Conservation (phyloP, 2,113 vertebrate genomes). For the Xenus cinereus region DNA sequence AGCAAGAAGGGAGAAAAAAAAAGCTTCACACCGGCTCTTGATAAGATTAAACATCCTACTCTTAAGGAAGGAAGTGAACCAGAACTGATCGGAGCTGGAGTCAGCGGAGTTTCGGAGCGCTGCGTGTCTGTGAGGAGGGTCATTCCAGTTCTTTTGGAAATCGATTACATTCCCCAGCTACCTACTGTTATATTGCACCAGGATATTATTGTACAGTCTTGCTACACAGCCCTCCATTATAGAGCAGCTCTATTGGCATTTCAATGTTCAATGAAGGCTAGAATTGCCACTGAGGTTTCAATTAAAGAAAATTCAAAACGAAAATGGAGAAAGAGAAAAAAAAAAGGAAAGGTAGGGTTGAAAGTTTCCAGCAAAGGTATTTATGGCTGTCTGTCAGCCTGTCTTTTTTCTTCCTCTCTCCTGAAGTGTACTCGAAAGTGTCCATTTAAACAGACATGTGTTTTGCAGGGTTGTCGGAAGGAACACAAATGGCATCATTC, state of each 20-base stretch:
- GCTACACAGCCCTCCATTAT: slow-evolving; percentile 48
- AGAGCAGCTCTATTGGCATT: slow-evolving; percentile 49
- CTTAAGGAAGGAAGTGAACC: slow-evolving; percentile 52
- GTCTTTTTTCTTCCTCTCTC: background rate
- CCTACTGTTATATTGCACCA: slow-evolving; percentile 59
- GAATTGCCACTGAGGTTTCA: slow-evolving; percentile 55
- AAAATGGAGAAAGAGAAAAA: background rate
- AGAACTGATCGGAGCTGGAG: slow-evolving; percentile 29
- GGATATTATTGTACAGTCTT: slow-evolving; percentile 55
- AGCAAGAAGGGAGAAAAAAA: background rate
- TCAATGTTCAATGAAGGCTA: slow-evolving; percentile 49
- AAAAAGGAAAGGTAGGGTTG: background rate
- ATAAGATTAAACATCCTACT: slow-evolving; percentile 42
- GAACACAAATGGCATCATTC: background rate
- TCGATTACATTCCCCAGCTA: slow-evolving; percentile 62
- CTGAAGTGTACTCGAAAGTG: background rate
- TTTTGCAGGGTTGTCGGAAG: background rate
- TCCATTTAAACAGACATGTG: background rate
- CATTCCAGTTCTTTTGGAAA: slow-evolving; percentile 61
- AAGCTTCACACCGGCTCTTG: background rate
- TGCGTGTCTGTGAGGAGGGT: slow-evolving; percentile 18
- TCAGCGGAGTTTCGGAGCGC: background rate
- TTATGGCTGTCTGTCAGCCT: background rate
- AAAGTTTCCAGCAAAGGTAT: slow-evolving; percentile 13
- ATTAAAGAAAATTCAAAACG: slow-evolving; percentile 48